A percentile compares a stretch with the other conserved stretches of the same genome.
Conservation (phyloP, 2,888 invertebrate species). For the Netelia melanura region DNA sequence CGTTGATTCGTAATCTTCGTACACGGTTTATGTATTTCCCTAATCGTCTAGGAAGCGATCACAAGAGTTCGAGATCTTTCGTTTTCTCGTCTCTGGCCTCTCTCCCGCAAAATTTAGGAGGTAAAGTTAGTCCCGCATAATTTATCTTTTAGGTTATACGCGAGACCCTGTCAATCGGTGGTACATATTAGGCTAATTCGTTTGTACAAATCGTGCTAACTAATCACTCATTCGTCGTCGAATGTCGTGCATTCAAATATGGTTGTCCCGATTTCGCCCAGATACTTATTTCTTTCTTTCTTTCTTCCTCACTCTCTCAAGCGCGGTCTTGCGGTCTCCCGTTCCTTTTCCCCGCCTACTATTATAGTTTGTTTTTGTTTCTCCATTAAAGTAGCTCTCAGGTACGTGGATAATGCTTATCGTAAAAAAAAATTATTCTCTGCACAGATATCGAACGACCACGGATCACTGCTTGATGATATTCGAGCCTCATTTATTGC, state of each 20-base stretch:
- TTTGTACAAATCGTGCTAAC: constrained; percentile 77
- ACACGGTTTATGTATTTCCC: background rate
- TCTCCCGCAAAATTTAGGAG: background rate
- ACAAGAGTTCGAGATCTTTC: constrained; percentile 18
- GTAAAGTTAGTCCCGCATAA: constrained; percentile 32
- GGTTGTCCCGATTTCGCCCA: constrained; percentile 1
- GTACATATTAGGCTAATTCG: constrained; percentile 64
- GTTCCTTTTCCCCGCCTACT: constrained; percentile 21
- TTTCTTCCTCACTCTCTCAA: constrained; percentile 11
- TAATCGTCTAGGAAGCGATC: constrained; percentile 39
- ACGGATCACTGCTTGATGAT: constrained; percentile 29
- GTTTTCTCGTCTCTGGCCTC: background rate
- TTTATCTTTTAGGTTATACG: background rate
- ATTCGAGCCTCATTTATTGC: constrained; percentile 54
- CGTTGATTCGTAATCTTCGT: constrained; percentile 22
- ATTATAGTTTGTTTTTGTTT: constrained; percentile 49
- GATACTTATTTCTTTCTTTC: constrained; percentile 11
- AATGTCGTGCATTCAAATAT: constrained; percentile 40
- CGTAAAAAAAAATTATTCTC: constrained; percentile 65
- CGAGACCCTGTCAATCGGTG: constrained; percentile 50
- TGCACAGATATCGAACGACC: constrained; percentile 74
- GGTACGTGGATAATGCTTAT: constrained; percentile 79
- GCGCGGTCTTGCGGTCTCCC: constrained; percentile 17
- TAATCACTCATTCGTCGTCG: constrained; percentile 67
- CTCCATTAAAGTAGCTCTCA: constrained; percentile 77